Conservation (phyloP, 1,140 invertebrate species). For the Drosophila sechellia region DNA sequence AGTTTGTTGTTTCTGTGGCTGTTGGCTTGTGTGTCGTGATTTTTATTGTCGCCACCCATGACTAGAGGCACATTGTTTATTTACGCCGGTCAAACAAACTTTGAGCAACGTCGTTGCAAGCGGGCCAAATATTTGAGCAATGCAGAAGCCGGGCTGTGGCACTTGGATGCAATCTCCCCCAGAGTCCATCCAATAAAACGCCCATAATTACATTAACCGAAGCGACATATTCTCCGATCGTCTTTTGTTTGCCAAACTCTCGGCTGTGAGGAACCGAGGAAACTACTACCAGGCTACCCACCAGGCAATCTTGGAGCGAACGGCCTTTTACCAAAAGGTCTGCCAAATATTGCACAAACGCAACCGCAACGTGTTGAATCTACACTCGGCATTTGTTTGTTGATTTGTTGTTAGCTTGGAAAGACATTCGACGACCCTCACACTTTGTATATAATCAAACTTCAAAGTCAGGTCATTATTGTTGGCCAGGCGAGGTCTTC, state of each 20-base stretch:
- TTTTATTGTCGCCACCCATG: conserved; percentile 49
- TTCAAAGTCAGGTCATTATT: conserved; percentile 72
- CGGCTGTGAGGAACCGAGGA: conserved; percentile 24
- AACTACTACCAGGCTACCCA: not conserved
- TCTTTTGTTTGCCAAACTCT: conserved; percentile 66
- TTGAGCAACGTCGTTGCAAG: conserved; percentile 44
- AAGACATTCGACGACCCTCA: conserved; percentile 63
- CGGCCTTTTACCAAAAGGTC: conserved; percentile 48
- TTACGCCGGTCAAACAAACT: conserved; percentile 68
- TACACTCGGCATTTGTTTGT: conserved; percentile 46
- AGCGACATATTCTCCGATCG: conserved; percentile 49
- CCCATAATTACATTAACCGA: conserved; percentile 34
- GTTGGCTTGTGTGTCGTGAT: conserved; percentile 26
- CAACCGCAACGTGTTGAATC: conserved; percentile 49
- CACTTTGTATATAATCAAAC: conserved; percentile 70
- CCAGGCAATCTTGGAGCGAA: no score
- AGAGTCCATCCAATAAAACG: conserved; percentile 6
- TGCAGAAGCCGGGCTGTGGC: conserved; percentile 40
- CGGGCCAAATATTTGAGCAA: conserved; percentile 47
- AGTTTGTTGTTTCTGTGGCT: conserved; percentile 7
- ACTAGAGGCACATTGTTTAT: conserved; percentile 56
- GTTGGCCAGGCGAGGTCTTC: conserved; percentile 64
- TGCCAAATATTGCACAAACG: conserved; percentile 71
- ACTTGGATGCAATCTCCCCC: not conserved
- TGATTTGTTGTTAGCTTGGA: conserved; percentile 22